These are phyloP conservation scores for Galerucella nymphaeae DNA, from an alignment of 2,888 invertebrate genomes.

Conservation along the genomic window DNA sequence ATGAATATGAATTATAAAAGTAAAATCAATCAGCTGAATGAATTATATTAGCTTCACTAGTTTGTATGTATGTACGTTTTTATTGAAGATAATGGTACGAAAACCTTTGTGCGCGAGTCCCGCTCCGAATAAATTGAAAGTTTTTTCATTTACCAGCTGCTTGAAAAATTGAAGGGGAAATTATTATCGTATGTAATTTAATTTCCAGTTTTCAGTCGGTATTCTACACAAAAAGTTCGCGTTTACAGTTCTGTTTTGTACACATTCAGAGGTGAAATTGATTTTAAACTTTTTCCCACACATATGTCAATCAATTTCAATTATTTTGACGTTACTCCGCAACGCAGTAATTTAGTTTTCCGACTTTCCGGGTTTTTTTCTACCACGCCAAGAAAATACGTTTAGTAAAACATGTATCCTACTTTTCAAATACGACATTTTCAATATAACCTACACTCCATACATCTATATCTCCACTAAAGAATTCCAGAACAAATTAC, in stretches of 20 bases:
- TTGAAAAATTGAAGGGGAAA: neutral
- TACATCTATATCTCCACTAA: neutral
- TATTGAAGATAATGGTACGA: too few species aligned
- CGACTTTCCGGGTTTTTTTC: neutral
- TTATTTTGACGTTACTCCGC: neutral
- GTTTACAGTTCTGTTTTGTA: neutral
- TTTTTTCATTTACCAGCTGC: neutral
- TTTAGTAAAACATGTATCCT: neutral
- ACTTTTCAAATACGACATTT: neutral
- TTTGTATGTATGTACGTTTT: too few species aligned
- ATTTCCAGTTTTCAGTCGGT: neutral
- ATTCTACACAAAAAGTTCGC: neutral
- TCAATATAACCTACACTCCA: neutral
- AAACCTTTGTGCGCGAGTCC: too few species aligned
- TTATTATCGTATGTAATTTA: neutral
- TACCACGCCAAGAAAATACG: neutral
- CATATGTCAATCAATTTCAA: slow-evolving; percentile 6
- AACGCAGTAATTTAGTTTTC: neutral
- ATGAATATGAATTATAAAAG: too few species aligned
- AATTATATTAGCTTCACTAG: too few species aligned
- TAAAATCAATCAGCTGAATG: too few species aligned
- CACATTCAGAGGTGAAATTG: neutral
- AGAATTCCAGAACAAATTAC: too few species aligned
- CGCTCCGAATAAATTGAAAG: too few species aligned
- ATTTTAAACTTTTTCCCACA: neutral